Evolutionary conservation across 2,888 invertebrate species (phyloP).

Genomic region (Drosophila subquinaria): DNA sequence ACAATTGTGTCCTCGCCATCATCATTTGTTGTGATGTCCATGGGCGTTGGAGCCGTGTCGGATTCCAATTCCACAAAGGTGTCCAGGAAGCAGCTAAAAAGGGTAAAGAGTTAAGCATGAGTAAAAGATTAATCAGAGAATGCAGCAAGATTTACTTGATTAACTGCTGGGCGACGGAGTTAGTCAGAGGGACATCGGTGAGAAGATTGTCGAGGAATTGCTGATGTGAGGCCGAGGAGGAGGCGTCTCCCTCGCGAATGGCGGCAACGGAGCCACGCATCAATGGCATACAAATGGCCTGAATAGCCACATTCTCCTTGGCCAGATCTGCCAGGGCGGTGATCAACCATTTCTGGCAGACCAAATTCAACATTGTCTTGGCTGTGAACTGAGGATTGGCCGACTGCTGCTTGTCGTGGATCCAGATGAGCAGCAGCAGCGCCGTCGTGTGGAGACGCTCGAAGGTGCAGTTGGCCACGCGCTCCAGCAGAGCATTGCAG

Average conservation of each 20-base stretch:
- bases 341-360: constrained; percentile 86
- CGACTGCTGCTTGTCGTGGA: constrained; percentile 89
- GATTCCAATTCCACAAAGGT: constrained; percentile 70
- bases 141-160: constrained; percentile 87
- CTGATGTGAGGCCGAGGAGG: constrained; percentile 86
- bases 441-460: constrained; percentile 88
- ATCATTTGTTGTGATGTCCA: constrained; percentile 10
- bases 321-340: constrained; percentile 87
- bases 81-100: constrained; percentile 86
- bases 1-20: constrained; percentile 83
- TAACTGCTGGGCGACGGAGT: constrained; percentile 86
- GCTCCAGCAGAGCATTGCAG: constrained; percentile 88
- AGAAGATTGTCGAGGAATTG: constrained; percentile 88
- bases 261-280: constrained; percentile 86
- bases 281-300: constrained; percentile 87
- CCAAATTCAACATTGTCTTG: constrained; percentile 86
- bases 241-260: constrained; percentile 86
- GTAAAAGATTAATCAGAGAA: not conserved
- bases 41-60: not conserved
- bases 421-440: constrained; percentile 88
- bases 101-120: not conserved
- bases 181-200: constrained; percentile 87
- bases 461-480: constrained; percentile 86
- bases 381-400: constrained; percentile 86
- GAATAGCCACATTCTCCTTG: constrained; percentile 87